phyloP scores from a whole-genome alignment of 2,797 vertebrate species.

The Galagoides demidoff region DNA sequence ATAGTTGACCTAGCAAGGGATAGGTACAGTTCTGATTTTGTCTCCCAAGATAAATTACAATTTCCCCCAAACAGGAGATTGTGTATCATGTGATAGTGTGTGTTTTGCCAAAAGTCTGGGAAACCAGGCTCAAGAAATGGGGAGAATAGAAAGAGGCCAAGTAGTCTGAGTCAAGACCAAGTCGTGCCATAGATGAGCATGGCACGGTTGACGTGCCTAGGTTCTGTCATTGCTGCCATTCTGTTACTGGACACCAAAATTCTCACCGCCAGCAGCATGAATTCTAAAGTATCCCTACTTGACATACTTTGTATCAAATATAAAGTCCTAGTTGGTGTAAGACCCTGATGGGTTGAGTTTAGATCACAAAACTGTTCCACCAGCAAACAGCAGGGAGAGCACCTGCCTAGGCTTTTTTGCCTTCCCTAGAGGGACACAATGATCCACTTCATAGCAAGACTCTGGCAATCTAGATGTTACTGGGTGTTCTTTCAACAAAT shows the following conservation, averaged over 20 bases:
- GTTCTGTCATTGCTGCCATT: not conserved
- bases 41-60: not conserved
- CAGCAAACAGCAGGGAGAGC: not conserved
- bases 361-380: not conserved
- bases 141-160: not conserved
- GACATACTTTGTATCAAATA: not conserved
- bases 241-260: not conserved
- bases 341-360: not conserved
- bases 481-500: not conserved
- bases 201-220: not conserved
- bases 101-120: not conserved
- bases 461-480: not conserved
- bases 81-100: not conserved
- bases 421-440: not conserved
- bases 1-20: not conserved
- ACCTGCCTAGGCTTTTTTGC: not conserved
- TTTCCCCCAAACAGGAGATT: not conserved
- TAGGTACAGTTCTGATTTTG: not conserved
- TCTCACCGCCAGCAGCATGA: not conserved
- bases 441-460: not conserved
- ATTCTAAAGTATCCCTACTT: not conserved
- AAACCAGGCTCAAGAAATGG: not conserved
- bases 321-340: not conserved
- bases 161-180: not conserved
- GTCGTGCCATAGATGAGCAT: not conserved